These are phyloP conservation scores for Pammene fasciana DNA, from an alignment of 2,888 invertebrate species.

Conservation along the genomic window DNA sequence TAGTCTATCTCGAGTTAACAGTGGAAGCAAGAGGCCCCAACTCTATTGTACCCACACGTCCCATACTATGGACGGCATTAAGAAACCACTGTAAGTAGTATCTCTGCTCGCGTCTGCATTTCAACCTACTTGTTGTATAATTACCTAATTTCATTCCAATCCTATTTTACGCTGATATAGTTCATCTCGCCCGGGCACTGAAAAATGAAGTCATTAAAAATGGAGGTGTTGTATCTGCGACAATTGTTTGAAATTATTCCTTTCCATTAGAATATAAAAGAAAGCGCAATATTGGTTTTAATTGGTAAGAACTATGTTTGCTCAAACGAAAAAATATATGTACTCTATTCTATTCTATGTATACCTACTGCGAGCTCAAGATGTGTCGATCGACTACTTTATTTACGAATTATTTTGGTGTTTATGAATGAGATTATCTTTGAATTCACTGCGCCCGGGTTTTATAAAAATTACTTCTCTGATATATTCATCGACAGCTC, in stretches of 20 bases:
- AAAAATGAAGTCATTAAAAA: neutral
- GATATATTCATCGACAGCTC: conserved; percentile 1
- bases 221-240: neutral
- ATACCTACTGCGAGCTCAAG: conserved; percentile 35
- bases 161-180: neutral
- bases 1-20: conserved; percentile 20
- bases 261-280: conserved; percentile 41
- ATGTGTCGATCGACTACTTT: conserved; percentile 29
- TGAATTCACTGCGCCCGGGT: conserved; percentile 10
- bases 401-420: conserved; percentile 32
- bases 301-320: conserved; percentile 52
- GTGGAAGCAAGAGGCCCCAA: conserved; percentile 36
- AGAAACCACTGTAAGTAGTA: conserved; percentile 17
- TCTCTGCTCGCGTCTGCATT: conserved; percentile 13
- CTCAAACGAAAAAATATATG: conserved; percentile 51
- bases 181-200: neutral
- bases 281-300: conserved; percentile 44
- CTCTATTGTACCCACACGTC: conserved; percentile 7
- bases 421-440: conserved; percentile 28
- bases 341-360: conserved; percentile 26
- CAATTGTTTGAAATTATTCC: conserved; percentile 4
- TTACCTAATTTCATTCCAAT: conserved; percentile 14
- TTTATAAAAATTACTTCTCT: neutral
- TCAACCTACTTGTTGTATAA: conserved; percentile 7
- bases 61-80: neutral